Conservation (phyloP, 2,113 vertebrate genomes). For the Oryzias curvinotus region DNA sequence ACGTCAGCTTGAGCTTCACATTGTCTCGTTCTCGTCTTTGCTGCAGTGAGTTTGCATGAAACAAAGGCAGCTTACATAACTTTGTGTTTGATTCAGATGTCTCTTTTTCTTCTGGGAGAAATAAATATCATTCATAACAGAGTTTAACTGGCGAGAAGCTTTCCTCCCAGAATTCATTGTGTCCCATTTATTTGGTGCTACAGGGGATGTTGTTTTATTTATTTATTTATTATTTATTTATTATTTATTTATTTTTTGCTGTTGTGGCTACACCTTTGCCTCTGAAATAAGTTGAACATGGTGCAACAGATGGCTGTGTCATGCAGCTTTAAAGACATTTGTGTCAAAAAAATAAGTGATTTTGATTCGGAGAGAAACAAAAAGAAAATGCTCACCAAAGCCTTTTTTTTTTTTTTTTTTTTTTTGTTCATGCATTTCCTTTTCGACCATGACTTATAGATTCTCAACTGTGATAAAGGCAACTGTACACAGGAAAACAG, state of each 20-base stretch:
- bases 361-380: not conserved
- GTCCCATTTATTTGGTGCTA: constrained; percentile 4
- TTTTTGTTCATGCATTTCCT: not conserved
- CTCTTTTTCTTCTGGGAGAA: constrained; percentile 36
- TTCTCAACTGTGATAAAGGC: too few species aligned
- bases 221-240: too few species aligned
- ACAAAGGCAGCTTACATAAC: constrained; percentile 45
- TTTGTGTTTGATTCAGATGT: constrained; percentile 28
- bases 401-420: not conserved
- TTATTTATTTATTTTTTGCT: too few species aligned
- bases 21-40: constrained; percentile 11
- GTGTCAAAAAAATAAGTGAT: constrained; percentile 6
- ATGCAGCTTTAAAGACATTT: not conserved
- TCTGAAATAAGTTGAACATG: not conserved
- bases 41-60: constrained; percentile 18
- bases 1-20: not conserved
- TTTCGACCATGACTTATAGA: too few species aligned
- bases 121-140: constrained; percentile 21
- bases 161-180: constrained; percentile 1
- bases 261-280: not conserved
- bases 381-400: too few species aligned
- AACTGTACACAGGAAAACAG: constrained; percentile 41
- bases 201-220: too few species aligned
- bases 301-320: constrained; percentile 28
- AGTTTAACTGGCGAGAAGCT: constrained; percentile 20